A percentile compares a stretch with the other conserved stretches of the same genome.
These are phyloP conservation scores for Heliconius ismenius DNA, from an alignment of 2,888 invertebrate genomes.

Conservation along the genomic window DNA sequence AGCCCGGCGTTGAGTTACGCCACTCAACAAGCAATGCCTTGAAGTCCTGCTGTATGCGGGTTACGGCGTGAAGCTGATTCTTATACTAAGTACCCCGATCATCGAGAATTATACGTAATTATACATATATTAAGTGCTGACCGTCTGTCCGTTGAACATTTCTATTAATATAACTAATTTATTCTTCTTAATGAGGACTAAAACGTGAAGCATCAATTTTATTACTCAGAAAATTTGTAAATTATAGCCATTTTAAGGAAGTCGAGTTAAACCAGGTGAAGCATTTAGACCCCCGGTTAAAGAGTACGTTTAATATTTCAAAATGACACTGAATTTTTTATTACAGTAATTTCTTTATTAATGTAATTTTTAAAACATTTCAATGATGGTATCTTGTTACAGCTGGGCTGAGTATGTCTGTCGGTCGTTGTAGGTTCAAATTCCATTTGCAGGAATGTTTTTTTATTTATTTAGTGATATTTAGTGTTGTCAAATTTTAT, in stretches of 20 bases:
- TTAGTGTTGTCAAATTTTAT: neutral
- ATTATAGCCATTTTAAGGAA: constrained; percentile 38
- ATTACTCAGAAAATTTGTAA: constrained; percentile 33
- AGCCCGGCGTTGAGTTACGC: neutral
- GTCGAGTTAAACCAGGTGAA: constrained; percentile 23
- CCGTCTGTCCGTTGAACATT: constrained; percentile 1
- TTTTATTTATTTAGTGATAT: neutral
- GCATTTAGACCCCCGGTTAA: constrained; percentile 22
- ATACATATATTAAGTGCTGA: neutral
- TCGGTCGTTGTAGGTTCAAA: neutral
- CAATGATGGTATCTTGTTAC: neutral
- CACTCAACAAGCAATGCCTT: neutral
- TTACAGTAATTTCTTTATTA: constrained; percentile 15
- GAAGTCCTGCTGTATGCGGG: neutral
- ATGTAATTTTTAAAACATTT: neutral
- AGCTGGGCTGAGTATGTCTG: neutral
- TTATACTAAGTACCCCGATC: neutral
- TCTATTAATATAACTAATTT: neutral
- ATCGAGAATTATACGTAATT: neutral
- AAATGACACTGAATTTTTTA: constrained; percentile 31
- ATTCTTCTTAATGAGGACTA: constrained; percentile 29
- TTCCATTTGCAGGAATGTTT: neutral
- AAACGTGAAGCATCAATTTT: constrained; percentile 30
- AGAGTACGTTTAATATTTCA: constrained; percentile 13
- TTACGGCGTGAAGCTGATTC: neutral